phyloP scores from a whole-genome alignment of 2,797 vertebrate species.

The Chloroceryle amazona region DNA sequence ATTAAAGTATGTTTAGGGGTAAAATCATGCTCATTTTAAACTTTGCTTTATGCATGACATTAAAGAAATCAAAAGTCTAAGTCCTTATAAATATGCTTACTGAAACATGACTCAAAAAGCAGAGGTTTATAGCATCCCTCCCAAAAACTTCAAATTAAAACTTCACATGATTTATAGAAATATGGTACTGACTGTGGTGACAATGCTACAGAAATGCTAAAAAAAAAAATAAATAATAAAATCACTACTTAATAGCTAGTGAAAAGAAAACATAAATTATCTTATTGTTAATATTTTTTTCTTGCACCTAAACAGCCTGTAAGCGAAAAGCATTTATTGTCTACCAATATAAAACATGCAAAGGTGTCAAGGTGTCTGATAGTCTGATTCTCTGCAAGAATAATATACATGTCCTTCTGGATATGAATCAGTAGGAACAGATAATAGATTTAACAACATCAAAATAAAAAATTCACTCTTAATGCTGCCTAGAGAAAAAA shows the following conservation, averaged over 20 bases:
- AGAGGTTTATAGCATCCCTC: neutral
- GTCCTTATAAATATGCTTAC: neutral
- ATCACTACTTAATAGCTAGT: neutral
- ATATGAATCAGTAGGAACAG: neutral
- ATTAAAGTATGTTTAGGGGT: slow-evolving; percentile 18
- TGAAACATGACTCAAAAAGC: accelerated
- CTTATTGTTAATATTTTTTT: neutral
- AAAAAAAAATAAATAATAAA: neutral
- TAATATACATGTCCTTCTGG: neutral
- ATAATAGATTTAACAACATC: neutral
- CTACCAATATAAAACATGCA: neutral
- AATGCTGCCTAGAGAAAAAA: neutral
- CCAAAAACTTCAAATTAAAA: neutral
- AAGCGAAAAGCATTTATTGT: neutral
- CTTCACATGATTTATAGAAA: neutral
- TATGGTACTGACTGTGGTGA: neutral
- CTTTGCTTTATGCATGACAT: neutral
- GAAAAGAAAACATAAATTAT: neutral
- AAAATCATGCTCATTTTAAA: slow-evolving; percentile 3
- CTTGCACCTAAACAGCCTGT: neutral
- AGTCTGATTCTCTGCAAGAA: neutral
- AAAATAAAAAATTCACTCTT: neutral
- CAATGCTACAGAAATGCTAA: neutral
- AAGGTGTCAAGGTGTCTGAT: neutral
- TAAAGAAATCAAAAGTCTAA: neutral